Evolutionary conservation across 2,888 invertebrate species (phyloP).

Genomic region (Drosophila atripex): DNA sequence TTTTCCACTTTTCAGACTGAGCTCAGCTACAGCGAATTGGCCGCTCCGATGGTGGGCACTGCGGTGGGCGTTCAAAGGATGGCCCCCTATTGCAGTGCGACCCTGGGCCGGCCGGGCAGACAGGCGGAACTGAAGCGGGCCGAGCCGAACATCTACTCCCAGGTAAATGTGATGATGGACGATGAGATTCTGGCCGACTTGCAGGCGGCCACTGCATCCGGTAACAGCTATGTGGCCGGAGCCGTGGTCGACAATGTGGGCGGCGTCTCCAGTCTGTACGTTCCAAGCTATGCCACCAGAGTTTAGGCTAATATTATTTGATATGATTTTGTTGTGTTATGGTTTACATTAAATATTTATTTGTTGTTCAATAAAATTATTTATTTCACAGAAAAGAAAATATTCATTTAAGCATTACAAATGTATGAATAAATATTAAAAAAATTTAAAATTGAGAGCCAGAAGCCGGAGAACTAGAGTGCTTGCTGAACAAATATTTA

Average conservation of each 20-base stretch:
- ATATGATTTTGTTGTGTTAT: constrained; percentile 15
- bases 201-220: constrained; percentile 63
- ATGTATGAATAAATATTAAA: not conserved
- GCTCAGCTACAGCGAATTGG: constrained; percentile 82
- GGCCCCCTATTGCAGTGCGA: constrained; percentile 83
- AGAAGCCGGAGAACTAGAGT: not conserved
- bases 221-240: constrained; percentile 67
- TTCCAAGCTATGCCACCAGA: constrained; percentile 76
- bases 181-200: constrained; percentile 74
- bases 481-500: constrained; percentile 47
- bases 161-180: constrained; percentile 84
- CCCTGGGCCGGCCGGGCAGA: constrained; percentile 82
- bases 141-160: constrained; percentile 84
- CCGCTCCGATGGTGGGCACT: constrained; percentile 69
- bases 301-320: constrained; percentile 45
- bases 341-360: constrained; percentile 27
- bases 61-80: constrained; percentile 76
- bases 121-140: constrained; percentile 83
- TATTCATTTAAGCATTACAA: not conserved
- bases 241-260: constrained; percentile 75
- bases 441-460: not conserved
- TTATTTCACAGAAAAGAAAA: constrained; percentile 6
- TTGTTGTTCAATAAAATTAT: constrained; percentile 42
- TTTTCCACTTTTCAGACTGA: constrained; percentile 75
- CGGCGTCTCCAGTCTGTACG: constrained; percentile 49